Conservation (phyloP, 2,113 vertebrate species). For the Ochotona princeps region DNA sequence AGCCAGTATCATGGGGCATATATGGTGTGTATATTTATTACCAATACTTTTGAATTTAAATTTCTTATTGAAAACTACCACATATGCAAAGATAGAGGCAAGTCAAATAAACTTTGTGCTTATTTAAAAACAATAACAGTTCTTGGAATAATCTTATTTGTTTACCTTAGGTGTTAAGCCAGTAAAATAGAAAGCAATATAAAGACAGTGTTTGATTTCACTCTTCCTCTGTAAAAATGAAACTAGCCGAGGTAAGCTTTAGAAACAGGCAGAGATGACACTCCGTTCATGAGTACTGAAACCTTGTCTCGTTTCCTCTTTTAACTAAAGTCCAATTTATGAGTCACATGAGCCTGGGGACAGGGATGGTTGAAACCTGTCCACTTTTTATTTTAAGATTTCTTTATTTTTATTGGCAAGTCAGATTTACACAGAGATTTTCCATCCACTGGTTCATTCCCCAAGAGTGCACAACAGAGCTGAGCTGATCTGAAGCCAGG, state of each 20-base stretch:
- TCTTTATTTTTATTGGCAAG: no score
- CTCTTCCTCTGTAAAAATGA: constrained; percentile 56
- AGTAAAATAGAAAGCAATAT: constrained; percentile 26
- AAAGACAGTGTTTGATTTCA: constrained; percentile 51
- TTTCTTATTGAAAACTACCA: constrained; percentile 15
- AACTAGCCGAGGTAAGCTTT: constrained; percentile 62
- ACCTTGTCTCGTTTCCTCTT: constrained; percentile 74
- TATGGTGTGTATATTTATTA: neutral
- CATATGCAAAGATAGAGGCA: neutral
- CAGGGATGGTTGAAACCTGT: neutral
- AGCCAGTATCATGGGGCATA: neutral
- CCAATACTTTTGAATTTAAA: constrained; percentile 23
- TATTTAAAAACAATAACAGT: constrained; percentile 6
- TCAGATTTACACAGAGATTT: no score
- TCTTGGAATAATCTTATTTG: constrained; percentile 19
- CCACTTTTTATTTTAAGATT: no score
- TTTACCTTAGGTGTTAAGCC: neutral
- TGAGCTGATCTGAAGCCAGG: no score
- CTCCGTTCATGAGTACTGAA: constrained; percentile 28
- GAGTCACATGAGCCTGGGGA: neutral
- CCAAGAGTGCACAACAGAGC: no score
- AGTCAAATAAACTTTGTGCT: neutral
- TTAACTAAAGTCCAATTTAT: neutral
- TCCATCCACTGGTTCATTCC: no score
- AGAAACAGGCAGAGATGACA: neutral